A percentile compares a stretch with the other conserved stretches of the same genome.
phyloP scores from a whole-genome alignment of 2,113 vertebrate genomes.

The Craseonycteris thonglongyai region DNA sequence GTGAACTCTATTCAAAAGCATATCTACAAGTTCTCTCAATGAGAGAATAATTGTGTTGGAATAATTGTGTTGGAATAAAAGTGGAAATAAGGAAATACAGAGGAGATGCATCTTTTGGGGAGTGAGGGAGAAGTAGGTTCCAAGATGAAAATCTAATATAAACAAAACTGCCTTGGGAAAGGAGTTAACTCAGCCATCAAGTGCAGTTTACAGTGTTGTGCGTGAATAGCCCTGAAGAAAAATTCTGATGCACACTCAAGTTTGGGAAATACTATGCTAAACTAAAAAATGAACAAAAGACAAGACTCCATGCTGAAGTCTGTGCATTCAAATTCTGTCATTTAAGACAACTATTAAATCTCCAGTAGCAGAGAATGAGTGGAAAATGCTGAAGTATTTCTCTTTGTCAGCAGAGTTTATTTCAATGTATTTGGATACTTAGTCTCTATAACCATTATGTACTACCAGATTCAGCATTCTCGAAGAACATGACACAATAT shows the following conservation, averaged over 20 bases:
- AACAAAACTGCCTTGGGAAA: background rate
- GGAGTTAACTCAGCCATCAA: background rate
- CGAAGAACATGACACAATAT: background rate
- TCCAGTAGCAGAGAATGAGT: background rate
- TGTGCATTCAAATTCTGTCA: background rate
- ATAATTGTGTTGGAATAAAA: background rate
- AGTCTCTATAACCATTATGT: background rate
- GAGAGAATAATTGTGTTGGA: background rate
- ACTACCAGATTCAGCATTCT: background rate
- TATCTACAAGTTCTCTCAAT: background rate
- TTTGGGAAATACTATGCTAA: background rate
- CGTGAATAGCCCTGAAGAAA: background rate
- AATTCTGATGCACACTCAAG: background rate
- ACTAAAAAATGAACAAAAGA: conserved; percentile 8
- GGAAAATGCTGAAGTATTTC: background rate
- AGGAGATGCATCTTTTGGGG: background rate
- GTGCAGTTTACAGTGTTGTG: background rate
- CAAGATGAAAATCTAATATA: background rate
- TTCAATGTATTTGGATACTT: background rate
- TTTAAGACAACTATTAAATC: background rate
- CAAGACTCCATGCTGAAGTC: background rate
- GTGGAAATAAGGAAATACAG: background rate
- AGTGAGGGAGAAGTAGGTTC: background rate
- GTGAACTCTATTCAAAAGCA: background rate
- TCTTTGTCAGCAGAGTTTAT: background rate